A percentile compares a stretch with the other conserved stretches of the same genome.
Conservation (phyloP, 2,888 invertebrate genomes). For the Gibbula magus region DNA sequence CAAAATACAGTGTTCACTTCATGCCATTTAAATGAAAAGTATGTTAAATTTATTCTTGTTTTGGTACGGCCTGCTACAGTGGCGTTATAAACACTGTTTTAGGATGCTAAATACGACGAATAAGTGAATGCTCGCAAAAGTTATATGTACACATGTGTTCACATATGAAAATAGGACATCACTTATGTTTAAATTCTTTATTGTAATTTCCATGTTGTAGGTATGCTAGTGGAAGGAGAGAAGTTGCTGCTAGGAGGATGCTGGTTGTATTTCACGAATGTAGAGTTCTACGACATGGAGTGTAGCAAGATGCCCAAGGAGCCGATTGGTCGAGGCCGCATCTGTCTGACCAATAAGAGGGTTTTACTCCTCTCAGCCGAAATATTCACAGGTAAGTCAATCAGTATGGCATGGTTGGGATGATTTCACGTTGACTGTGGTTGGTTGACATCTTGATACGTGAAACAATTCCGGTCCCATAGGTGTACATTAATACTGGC, state of each 20-base stretch:
- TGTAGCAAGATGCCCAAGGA: slow-evolving; percentile 53
- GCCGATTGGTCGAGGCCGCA: slow-evolving; percentile 62
- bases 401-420: too few species aligned
- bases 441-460: too few species aligned
- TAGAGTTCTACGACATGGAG: slow-evolving; percentile 63
- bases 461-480: too few species aligned
- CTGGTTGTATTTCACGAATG: slow-evolving; percentile 64
- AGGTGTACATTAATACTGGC: too few species aligned
- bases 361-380: slow-evolving; percentile 65
- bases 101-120: too few species aligned
- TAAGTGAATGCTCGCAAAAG: too few species aligned
- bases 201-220: slow-evolving; percentile 50
- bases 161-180: background rate
- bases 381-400: slow-evolving; percentile 54
- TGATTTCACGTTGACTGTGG: too few species aligned
- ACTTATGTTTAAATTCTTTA: background rate
- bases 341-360: slow-evolving; percentile 64
- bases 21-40: too few species aligned
- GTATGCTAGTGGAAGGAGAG: slow-evolving; percentile 68
- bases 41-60: too few species aligned
- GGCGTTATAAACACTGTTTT: too few species aligned
- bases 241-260: slow-evolving; percentile 62
- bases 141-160: background rate
- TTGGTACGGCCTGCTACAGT: too few species aligned
- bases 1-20: too few species aligned